A percentile compares a stretch with the other conserved stretches of the same genome.
Conservation (phyloP, 1,140 invertebrate genomes). For the Batillaria attramentaria region DNA sequence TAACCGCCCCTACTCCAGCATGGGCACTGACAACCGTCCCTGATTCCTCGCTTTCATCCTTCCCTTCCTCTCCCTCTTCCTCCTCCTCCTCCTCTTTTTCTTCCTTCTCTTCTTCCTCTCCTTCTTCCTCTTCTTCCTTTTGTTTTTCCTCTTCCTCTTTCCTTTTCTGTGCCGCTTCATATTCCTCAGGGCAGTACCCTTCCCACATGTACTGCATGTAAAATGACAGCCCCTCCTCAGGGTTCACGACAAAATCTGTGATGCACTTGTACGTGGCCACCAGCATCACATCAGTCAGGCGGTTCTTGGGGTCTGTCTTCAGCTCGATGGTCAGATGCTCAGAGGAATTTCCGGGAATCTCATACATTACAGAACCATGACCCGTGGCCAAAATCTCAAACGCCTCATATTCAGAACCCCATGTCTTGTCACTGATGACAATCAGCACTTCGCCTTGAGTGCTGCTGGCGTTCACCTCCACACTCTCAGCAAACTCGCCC, state of each 20-base stretch:
- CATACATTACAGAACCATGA: not conserved
- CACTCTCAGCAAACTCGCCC: not conserved
- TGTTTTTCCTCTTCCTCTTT: not conserved
- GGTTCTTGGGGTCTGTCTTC: not conserved
- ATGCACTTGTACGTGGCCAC: constrained; percentile 2
- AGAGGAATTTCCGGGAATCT: not conserved
- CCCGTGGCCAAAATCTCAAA: not conserved
- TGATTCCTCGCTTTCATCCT: not conserved
- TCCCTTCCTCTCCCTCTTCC: not conserved
- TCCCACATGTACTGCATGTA: not conserved
- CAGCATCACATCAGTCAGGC: constrained; percentile 5
- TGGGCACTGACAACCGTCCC: too few relatives aligned
- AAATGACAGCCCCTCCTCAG: too few relatives aligned
- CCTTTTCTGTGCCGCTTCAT: too few relatives aligned
- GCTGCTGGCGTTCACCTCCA: constrained; percentile 5
- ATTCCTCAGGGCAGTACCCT: not conserved
- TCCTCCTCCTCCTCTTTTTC: not conserved
- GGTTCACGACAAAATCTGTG: not conserved
- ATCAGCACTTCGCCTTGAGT: not conserved
- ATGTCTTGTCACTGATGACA: not conserved
- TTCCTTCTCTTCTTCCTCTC: not conserved
- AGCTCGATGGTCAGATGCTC: not conserved
- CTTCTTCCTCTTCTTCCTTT: not conserved
- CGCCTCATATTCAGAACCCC: not conserved
- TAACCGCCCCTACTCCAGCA: too few relatives aligned